A percentile compares a stretch with the other conserved stretches of the same genome.
Conservation (phyloP, 1,140 invertebrate species). For the Anthonomus grandis region DNA sequence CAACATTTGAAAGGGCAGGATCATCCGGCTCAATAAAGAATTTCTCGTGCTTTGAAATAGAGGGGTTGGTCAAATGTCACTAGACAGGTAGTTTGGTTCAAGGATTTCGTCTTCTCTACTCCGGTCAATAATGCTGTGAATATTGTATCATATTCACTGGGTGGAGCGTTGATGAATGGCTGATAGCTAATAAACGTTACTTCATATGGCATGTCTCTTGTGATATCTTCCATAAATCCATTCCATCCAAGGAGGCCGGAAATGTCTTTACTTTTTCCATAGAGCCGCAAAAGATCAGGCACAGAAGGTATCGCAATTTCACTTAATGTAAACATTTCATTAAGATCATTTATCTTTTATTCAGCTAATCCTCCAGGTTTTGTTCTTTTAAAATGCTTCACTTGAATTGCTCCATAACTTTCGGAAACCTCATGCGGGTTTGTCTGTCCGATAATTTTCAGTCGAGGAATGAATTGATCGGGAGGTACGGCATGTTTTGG, state of each 20-base stretch:
- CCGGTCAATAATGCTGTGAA: too few species aligned
- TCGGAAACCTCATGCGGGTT: background rate
- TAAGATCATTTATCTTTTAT: slow-evolving; percentile 9
- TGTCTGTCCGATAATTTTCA: too few species aligned
- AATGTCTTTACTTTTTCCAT: slow-evolving; percentile 24
- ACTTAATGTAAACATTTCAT: background rate
- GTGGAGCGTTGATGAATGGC: slow-evolving; percentile 13
- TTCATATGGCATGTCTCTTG: slow-evolving; percentile 6
- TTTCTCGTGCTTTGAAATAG: slow-evolving; percentile 39
- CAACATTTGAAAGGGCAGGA: slow-evolving; percentile 21
- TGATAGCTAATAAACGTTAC: background rate
- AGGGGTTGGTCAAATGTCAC: slow-evolving; percentile 46
- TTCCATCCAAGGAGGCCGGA: slow-evolving; percentile 28
- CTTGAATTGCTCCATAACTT: background rate
- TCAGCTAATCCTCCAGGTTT: background rate
- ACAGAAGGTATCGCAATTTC: background rate
- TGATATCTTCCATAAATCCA: slow-evolving; percentile 30
- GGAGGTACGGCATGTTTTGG: background rate
- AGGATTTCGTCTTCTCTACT: slow-evolving; percentile 9
- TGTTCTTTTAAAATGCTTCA: background rate
- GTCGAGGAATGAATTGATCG: slow-evolving; percentile 11
- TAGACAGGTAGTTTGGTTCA: slow-evolving; percentile 33
- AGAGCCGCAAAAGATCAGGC: slow-evolving; percentile 25
- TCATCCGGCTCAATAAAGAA: slow-evolving; percentile 17
- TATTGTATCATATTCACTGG: background rate